Percentiles rank a stretch among this genome's conserved stretches.
Conservation (phyloP, 2,113 vertebrate species). For the Cephalopholis sonnerati region DNA sequence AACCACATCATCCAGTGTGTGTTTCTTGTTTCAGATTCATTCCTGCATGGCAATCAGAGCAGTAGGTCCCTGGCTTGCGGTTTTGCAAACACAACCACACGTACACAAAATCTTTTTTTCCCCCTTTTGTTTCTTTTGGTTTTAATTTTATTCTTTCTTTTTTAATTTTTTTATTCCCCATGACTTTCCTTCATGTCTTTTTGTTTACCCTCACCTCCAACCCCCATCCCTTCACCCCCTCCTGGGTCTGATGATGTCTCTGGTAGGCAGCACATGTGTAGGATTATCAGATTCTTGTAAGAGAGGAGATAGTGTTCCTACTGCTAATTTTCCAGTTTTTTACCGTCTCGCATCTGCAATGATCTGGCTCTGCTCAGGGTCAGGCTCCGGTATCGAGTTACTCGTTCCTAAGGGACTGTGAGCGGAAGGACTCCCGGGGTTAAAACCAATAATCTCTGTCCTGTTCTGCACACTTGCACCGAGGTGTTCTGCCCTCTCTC, state of each 20-base stretch:
- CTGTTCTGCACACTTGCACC: constrained; percentile 47
- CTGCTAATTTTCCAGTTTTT: constrained; percentile 66
- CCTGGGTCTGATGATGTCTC: constrained; percentile 25
- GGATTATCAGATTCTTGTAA: constrained; percentile 65
- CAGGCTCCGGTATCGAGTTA: constrained; percentile 57
- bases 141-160: not conserved
- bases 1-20: constrained; percentile 60
- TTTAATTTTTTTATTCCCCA: not conserved
- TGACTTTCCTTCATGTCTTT: constrained; percentile 5
- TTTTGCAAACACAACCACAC: constrained; percentile 43
- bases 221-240: not conserved
- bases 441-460: constrained; percentile 63
- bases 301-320: constrained; percentile 66
- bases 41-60: constrained; percentile 55
- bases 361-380: constrained; percentile 20
- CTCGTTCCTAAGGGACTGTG: constrained; percentile 17
- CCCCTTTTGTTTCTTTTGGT: constrained; percentile 15
- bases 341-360: constrained; percentile 52
- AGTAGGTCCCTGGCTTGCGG: constrained; percentile 47
- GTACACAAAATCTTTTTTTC: constrained; percentile 2
- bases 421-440: constrained; percentile 45
- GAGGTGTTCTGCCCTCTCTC: constrained; percentile 34
- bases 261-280: constrained; percentile 53
- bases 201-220: not conserved
- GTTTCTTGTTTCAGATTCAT: constrained; percentile 46